These are phyloP conservation scores for Cololabis saira DNA, from an alignment of 2,113 vertebrate genomes.

Conservation along the genomic window DNA sequence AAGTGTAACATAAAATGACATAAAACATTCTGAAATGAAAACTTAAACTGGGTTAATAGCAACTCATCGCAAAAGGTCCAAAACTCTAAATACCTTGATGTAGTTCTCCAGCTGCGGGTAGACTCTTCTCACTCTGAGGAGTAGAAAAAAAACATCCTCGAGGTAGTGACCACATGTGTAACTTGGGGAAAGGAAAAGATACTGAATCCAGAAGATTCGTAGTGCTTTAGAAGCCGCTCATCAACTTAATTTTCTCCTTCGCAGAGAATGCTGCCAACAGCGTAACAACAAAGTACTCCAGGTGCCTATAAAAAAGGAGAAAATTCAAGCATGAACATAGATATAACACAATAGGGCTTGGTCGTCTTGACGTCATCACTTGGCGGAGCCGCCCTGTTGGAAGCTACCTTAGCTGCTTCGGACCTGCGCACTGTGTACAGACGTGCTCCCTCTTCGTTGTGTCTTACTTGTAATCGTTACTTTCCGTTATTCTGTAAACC, in stretches of 20 bases:
- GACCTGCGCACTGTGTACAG: too few relatives aligned
- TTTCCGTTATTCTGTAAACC: too few relatives aligned
- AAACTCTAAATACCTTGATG: slow-evolving; percentile 85
- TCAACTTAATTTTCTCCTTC: slow-evolving; percentile 85
- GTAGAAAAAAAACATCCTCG: slow-evolving; percentile 84
- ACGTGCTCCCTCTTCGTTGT: too few relatives aligned
- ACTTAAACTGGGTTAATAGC: neutral
- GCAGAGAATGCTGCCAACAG: slow-evolving; percentile 90
- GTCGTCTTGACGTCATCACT: too few relatives aligned
- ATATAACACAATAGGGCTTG: neutral
- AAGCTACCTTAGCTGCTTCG: too few relatives aligned
- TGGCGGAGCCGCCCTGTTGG: too few relatives aligned
- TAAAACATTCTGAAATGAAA: neutral
- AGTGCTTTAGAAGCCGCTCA: slow-evolving; percentile 84
- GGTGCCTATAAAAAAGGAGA: slow-evolving; percentile 75
- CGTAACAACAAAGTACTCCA: slow-evolving; percentile 85
- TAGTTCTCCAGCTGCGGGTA: slow-evolving; percentile 87
- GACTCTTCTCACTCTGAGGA: slow-evolving; percentile 84
- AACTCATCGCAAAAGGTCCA: neutral
- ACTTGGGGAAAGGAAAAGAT: slow-evolving; percentile 91
- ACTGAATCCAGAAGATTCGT: slow-evolving; percentile 90
- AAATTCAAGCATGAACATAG: slow-evolving; percentile 2
- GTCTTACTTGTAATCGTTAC: too few relatives aligned
- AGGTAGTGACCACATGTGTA: slow-evolving; percentile 89
- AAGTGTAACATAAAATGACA: neutral